Conservation (phyloP, 2,888 invertebrate species). For the Acanthacorydalis orientalis region DNA sequence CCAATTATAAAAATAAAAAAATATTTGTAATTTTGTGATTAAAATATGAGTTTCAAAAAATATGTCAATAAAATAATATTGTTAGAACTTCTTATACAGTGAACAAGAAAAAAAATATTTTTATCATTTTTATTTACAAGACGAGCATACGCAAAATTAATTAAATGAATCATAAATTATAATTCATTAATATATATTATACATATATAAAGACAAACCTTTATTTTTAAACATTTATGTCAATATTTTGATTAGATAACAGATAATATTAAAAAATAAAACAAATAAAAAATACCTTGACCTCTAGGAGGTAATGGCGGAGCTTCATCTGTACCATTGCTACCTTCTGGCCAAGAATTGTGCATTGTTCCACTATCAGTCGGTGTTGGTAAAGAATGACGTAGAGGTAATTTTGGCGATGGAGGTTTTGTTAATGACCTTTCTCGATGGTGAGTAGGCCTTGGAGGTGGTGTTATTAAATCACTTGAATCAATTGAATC, state of each 20-base stretch:
- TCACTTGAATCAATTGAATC: constrained; percentile 20
- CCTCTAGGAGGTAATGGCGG: constrained; percentile 70
- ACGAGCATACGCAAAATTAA: no score
- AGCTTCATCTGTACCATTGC: constrained; percentile 38
- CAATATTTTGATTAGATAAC: neutral
- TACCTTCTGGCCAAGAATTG: constrained; percentile 37
- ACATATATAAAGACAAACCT: no score
- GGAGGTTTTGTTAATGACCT: constrained; percentile 35
- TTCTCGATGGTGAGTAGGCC: constrained; percentile 26
- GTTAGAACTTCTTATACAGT: no score
- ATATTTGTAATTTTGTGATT: no score
- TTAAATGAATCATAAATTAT: no score
- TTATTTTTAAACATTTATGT: no score
- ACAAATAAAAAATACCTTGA: constrained; percentile 33
- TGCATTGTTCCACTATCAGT: constrained; percentile 28
- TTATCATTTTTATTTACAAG: no score
- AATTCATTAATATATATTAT: no score
- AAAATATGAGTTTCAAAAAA: no score
- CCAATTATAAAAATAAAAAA: neutral
- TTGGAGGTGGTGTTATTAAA: constrained; percentile 29
- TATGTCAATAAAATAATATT: no score
- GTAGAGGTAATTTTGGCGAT: constrained; percentile 31
- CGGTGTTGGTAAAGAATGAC: constrained; percentile 33
- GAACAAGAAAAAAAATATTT: no score
- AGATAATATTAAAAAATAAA: no score